Evolutionary conservation across 2,888 invertebrate genomes (phyloP), one percentile per base, ranked within the genome.

Genomic region (Leucoptera coffeella): DNA sequence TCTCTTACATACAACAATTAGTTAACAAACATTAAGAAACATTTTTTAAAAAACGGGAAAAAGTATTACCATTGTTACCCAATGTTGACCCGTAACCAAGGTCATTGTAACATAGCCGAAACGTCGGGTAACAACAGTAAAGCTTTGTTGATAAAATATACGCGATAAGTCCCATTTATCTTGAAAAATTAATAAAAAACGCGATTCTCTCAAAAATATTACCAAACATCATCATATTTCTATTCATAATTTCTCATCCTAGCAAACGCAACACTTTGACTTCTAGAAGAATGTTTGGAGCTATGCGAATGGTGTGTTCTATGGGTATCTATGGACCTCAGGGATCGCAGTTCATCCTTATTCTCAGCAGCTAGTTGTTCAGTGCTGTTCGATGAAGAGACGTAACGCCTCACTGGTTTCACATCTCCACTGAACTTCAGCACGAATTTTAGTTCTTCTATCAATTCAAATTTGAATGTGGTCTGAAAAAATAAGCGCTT

Each of bases 391-490:
- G 53, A 58, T 2, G 51, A 58, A 14, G 45, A 40, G 15, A 38
- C 37, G 3, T 52, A 51, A 12, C 71, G 56, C 24, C 61, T 59
- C 3, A 78, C 73, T 2, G 78, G 78, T 39, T 82, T 83, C 1
- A 76, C 64, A 23, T 72, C 75, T 3, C 78, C 76, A 32, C 73
- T 76, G 41, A 80, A 83, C 32, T 69, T 73, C 0, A 79, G 38
- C 3, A 78, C 75, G 41, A 84, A 84, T 39, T 73, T 76, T 19
- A 83, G 36, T 43, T 85, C 84, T 38, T 75, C 74, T 24, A 71
- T 44, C 7, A 82, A 38, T 40, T 78, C 78, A 30, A 71, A 61
- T 38, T 69, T 75, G 45, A 80, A 80, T 1, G 75, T 58, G 2
- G 75, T 60, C 69, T 80, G 56, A 4, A 24, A 13, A 21, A 17